Percentiles rank a stretch among this genome's conserved stretches.
Conservation (phyloP, 1,140 invertebrate species). For the Drosophila eugracilis region DNA sequence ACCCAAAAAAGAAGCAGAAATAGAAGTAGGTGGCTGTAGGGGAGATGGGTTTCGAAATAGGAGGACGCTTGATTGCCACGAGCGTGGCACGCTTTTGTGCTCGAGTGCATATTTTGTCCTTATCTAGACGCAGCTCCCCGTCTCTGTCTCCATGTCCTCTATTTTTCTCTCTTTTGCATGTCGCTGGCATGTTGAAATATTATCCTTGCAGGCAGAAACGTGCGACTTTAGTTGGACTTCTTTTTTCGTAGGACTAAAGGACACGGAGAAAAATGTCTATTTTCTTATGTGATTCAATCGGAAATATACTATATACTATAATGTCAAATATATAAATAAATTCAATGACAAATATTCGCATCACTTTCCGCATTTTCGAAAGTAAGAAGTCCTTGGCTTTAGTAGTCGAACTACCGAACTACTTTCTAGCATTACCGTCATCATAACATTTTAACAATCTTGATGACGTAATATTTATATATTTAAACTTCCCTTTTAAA, state of each 20-base stretch:
- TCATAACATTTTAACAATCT: too few relatives aligned
- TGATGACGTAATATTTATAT: too few relatives aligned
- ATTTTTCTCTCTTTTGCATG: conserved; percentile 64
- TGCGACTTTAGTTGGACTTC: conserved; percentile 69
- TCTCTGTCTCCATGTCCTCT: conserved; percentile 16
- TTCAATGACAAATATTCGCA: too few relatives aligned
- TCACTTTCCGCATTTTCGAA: too few relatives aligned
- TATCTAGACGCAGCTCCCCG: conserved; percentile 62
- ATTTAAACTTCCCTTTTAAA: too few relatives aligned
- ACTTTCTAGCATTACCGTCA: too few relatives aligned
- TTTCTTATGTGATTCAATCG: too few relatives aligned
- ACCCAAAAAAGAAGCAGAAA: conserved; percentile 39
- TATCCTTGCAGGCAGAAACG: conserved; percentile 83
- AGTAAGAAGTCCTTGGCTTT: too few relatives aligned
- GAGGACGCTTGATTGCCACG: conserved; percentile 47
- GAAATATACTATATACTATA: too few relatives aligned
- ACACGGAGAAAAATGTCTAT: conserved; percentile 5
- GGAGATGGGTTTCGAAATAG: neutral
- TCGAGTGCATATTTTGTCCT: conserved; percentile 83
- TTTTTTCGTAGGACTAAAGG: conserved; percentile 13
- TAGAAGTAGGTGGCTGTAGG: conserved; percentile 23
- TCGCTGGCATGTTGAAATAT: conserved; percentile 82
- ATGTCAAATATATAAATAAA: too few relatives aligned
- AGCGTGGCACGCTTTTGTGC: conserved; percentile 79
- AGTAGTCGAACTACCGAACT: too few relatives aligned